Evolutionary conservation across 2,113 vertebrate genomes (phyloP).

Genomic region (Haemorhous mexicanus): DNA sequence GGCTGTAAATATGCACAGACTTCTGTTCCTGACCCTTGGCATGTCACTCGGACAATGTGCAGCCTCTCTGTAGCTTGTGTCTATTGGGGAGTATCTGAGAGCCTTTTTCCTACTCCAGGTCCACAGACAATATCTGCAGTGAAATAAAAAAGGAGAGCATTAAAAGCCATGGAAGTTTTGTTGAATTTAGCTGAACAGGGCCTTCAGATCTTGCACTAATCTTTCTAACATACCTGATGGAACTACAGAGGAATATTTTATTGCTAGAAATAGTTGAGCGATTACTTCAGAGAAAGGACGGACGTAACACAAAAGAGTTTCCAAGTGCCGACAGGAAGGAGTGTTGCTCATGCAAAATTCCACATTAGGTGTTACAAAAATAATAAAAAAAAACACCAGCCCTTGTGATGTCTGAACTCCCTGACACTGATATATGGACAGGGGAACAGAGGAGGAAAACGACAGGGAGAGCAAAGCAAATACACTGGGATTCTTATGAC

Average conservation of each 20-base stretch:
- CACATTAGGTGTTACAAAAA: constrained; percentile 66
- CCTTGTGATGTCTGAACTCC: constrained; percentile 65
- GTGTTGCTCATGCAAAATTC: constrained; percentile 65
- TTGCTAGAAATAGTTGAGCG: constrained; percentile 54
- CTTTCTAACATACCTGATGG: constrained; percentile 18
- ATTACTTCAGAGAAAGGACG: constrained; percentile 66
- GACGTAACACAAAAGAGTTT: constrained; percentile 68
- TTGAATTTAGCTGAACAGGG: neutral
- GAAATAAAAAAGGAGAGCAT: neutral
- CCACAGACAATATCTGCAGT: neutral
- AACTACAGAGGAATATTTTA: constrained; percentile 49
- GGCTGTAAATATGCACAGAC: neutral
- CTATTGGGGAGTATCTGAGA: neutral
- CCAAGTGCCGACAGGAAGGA: constrained; percentile 66
- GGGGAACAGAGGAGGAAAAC: constrained; percentile 59
- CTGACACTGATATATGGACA: constrained; percentile 56
- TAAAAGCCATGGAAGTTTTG: neutral
- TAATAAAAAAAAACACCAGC: constrained; percentile 47
- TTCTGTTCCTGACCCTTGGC: neutral
- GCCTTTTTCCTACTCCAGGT: neutral
- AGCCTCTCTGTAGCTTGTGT: neutral
- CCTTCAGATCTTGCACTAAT: constrained; percentile 24
- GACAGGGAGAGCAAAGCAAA: constrained; percentile 54
- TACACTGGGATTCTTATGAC: constrained; percentile 37
- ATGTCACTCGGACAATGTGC: neutral